Evolutionary conservation across 1,140 invertebrate species (phyloP).

Genomic region (Octopus sinensis): DNA sequence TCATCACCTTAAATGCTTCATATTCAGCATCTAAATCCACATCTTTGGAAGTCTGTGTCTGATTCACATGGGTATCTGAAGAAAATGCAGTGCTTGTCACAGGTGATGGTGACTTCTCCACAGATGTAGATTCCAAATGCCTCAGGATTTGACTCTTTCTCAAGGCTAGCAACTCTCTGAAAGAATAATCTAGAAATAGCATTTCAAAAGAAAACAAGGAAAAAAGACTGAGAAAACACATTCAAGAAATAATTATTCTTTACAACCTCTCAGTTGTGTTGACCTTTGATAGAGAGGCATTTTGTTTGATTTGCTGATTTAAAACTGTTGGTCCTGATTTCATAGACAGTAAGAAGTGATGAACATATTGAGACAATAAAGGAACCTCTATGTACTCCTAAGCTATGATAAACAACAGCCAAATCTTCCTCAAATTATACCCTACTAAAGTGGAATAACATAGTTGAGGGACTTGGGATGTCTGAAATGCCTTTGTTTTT

Average conservation of each 20-base stretch:
- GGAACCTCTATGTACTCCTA: no score
- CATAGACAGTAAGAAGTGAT: no score
- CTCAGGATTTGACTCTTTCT: conserved; percentile 1
- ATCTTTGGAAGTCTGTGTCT: background rate
- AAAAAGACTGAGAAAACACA: conserved; percentile 5
- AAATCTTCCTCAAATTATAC: no score
- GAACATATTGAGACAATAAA: no score
- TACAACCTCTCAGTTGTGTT: no score
- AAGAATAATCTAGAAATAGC: background rate
- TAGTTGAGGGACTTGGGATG: no score
- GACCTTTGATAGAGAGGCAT: no score
- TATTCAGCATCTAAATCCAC: conserved; percentile 41
- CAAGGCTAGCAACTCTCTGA: background rate
- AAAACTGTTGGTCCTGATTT: no score
- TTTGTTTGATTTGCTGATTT: no score
- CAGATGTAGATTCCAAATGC: conserved; percentile 34
- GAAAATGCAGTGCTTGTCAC: conserved; percentile 29
- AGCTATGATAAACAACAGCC: no score
- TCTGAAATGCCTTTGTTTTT: no score
- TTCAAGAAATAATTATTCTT: background rate
- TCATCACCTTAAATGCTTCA: conserved; percentile 45
- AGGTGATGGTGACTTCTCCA: conserved; percentile 29
- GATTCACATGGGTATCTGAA: conserved; percentile 15
- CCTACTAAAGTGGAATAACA: no score
- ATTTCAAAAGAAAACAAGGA: background rate